These are phyloP conservation scores for Trematocara nigrifrons DNA, from an alignment of 2,113 vertebrate genomes.

Conservation along the genomic window DNA sequence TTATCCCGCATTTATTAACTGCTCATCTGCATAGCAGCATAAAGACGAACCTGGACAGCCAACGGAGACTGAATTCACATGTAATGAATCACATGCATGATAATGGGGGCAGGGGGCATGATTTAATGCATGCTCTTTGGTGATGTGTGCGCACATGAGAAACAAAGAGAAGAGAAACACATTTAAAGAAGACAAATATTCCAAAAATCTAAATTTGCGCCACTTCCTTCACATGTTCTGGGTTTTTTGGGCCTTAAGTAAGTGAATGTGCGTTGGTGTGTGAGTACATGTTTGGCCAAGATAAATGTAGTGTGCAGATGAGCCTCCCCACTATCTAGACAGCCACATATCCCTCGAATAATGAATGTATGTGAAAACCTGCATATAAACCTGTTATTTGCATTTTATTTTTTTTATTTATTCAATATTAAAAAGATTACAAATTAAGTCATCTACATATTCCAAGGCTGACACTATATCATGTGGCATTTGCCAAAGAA, in stretches of 20 bases:
- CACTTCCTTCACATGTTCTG: neutral
- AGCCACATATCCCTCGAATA: neutral
- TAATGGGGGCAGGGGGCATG: neutral
- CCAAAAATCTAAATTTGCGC: neutral
- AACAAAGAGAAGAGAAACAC: neutral
- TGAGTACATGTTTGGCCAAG: neutral
- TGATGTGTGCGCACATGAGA: neutral
- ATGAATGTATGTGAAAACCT: neutral
- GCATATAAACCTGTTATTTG: neutral
- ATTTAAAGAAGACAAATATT: neutral
- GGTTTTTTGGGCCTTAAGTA: neutral
- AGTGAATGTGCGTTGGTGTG: neutral
- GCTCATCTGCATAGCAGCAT: conserved; percentile 32
- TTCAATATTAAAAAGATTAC: neutral
- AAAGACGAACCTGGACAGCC: conserved; percentile 7
- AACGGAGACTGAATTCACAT: conserved; percentile 12
- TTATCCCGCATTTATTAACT: conserved; percentile 30
- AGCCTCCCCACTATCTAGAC: neutral
- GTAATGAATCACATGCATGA: neutral
- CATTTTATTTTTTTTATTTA: neutral
- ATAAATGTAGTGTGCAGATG: neutral
- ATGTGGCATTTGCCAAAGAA: neutral
- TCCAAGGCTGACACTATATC: neutral
- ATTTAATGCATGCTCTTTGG: neutral
- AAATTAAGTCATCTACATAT: neutral